Base-by-base conservation (phyloP, 2,113 vertebrate genomes). In the Myotis lucifugus region DNA sequence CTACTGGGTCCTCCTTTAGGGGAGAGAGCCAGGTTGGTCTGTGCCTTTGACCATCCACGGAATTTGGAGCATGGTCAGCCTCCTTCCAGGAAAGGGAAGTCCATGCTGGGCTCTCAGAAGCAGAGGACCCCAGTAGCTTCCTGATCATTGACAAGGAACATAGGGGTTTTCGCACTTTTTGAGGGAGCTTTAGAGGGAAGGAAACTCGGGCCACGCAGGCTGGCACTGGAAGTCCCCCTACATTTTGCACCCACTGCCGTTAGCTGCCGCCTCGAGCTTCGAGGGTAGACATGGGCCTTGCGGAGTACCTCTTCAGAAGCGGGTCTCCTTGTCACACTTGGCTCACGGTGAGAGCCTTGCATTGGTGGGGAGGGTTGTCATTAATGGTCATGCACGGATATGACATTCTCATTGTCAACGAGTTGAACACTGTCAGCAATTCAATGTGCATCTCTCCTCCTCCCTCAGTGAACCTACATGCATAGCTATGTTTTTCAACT, bases 281-380 rank as follows among this genome's bases (percentile, higher is more conserved):
- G 13, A 40, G 19, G 32, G 6, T 23, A 64, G 81, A 37, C n/a
- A 5, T 27, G 37, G 29, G 42, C 52, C 21, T 10, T 9, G 5
- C 5, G 0, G 6, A 8, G 46, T 0, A 5, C 13, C 34, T 46
- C 21, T 50, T 34, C 17, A 48, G 40, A 72, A 4, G 42, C 2
- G 1, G 13, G 37, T 15, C 32, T n/a, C 48, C 0, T 32, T 19
- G 11, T 50, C 40, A 17, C 25, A 12, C 9, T 0, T 2, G 4
- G 70, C 67, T 78, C 59, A 4, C 1, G 14, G 37, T 34, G 59
- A 59, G 56, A 77, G 29, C 1, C 5, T 69, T 10, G 4, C 1
- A 2, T 50, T 34, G 3, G 0, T 8, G 4, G 72, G 8, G 37
- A 40, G 14, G 7, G 5, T 14, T n/a, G 6, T 56, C 40, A 19